Percentiles rank a stretch among this genome's conserved stretches.
phyloP scores from a whole-genome alignment of 2,888 invertebrate genomes.

The Ganaspis brasiliensis region DNA sequence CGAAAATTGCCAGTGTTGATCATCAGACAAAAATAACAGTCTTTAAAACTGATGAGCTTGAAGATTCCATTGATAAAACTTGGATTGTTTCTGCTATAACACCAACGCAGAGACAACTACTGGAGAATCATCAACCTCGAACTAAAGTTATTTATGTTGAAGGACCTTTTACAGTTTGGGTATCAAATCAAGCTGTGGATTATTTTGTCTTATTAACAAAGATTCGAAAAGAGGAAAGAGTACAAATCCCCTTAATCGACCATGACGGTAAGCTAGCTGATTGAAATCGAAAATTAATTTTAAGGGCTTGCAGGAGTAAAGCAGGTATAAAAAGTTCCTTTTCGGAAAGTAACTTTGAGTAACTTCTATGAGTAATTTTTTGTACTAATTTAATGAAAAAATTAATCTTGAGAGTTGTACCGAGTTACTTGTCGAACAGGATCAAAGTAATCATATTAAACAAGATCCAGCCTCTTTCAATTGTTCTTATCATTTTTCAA shows the following conservation, averaged over 20 bases:
- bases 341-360: background rate
- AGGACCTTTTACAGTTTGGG: conserved; percentile 91
- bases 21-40: conserved; percentile 85
- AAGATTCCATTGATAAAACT: conserved; percentile 91
- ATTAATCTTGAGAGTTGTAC: too few species aligned
- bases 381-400: too few species aligned
- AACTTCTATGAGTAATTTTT: background rate
- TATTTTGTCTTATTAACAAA: conserved; percentile 92
- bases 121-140: conserved; percentile 85
- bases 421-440: too few species aligned
- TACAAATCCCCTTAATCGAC: conserved; percentile 77
- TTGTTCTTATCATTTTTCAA: too few species aligned
- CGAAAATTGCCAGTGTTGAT: conserved; percentile 93
- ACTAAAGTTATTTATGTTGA: conserved; percentile 86
- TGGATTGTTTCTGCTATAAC: conserved; percentile 96
- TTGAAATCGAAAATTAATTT: conserved; percentile 1
- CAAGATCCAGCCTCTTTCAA: too few species aligned
- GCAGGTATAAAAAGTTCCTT: background rate
- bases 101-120: conserved; percentile 86
- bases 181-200: conserved; percentile 87
- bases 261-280: conserved; percentile 83
- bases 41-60: conserved; percentile 87
- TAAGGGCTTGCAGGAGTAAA: too few species aligned
- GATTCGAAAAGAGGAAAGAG: conserved; percentile 74
- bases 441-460: too few species aligned